phyloP scores from a whole-genome alignment of 2,888 invertebrate species.

The Philereme vetulata region DNA sequence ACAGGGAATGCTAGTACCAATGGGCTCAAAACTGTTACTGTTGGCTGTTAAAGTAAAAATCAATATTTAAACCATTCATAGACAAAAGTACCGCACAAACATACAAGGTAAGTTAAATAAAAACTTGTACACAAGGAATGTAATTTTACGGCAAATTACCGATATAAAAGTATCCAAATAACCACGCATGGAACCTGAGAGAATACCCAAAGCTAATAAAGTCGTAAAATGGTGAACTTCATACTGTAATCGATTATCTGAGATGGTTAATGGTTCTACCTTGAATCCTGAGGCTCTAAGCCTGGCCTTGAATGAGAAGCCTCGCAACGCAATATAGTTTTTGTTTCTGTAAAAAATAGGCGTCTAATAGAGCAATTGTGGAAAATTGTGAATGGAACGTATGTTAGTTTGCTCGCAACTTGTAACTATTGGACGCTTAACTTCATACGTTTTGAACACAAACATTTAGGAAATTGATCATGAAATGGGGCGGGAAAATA shows the following conservation, averaged over 20 bases:
- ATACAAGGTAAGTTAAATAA: no score
- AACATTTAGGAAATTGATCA: not conserved
- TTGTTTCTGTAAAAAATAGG: conserved; percentile 31
- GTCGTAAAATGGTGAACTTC: conserved; percentile 29
- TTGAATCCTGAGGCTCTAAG: conserved; percentile 25
- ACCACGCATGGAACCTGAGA: conserved; percentile 14
- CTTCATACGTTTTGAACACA: no score
- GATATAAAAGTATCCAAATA: conserved; percentile 13
- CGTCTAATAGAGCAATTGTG: conserved; percentile 26
- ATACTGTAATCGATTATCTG: conserved; percentile 35
- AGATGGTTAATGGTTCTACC: conserved; percentile 29
- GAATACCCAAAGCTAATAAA: conserved; percentile 22
- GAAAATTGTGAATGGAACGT: conserved; percentile 33
- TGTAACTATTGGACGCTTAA: not conserved
- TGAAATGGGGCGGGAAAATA: not conserved
- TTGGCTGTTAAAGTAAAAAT: no score
- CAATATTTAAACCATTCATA: no score
- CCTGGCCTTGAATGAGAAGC: conserved; percentile 23
- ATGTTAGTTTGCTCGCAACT: not conserved
- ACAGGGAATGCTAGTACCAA: no score
- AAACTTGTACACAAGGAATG: conserved; percentile 4
- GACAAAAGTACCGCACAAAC: no score
- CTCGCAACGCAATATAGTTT: conserved; percentile 27
- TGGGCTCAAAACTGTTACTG: no score
- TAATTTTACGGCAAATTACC: conserved; percentile 23